These are phyloP conservation scores for Amphimallon solstitiale DNA, from an alignment of 2,888 invertebrate genomes.

Conservation along the genomic window DNA sequence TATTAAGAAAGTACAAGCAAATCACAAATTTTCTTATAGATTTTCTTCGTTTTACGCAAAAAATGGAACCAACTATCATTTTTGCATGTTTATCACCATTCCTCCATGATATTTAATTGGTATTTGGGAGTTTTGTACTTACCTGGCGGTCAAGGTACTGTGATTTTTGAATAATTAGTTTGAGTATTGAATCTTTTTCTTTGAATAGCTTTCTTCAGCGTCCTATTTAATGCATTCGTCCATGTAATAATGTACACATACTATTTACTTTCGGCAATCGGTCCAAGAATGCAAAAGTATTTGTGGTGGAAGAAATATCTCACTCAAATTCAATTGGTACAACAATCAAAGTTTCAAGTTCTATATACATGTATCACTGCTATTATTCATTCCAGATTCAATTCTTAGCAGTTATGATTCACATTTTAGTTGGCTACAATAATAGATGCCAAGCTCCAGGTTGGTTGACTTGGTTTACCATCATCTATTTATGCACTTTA, in stretches of 20 bases:
- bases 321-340: conserved; percentile 87
- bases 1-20: neutral
- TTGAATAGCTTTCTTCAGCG: conserved; percentile 82
- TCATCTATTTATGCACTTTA: conserved; percentile 45
- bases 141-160: conserved; percentile 75
- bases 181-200: conserved; percentile 58
- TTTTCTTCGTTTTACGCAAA: conserved; percentile 90
- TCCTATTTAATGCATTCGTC: conserved; percentile 86
- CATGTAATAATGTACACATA: conserved; percentile 93
- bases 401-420: conserved; percentile 45
- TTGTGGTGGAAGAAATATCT: conserved; percentile 94
- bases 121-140: conserved; percentile 68
- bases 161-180: conserved; percentile 5
- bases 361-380: neutral
- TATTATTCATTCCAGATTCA: conserved; percentile 43
- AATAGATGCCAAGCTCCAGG: conserved; percentile 45
- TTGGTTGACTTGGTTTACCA: conserved; percentile 47
- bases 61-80: conserved; percentile 90
- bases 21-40: conserved; percentile 55
- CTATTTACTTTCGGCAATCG: conserved; percentile 85
- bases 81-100: conserved; percentile 92
- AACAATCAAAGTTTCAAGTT: conserved; percentile 31
- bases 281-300: conserved; percentile 82
- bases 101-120: conserved; percentile 91
- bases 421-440: conserved; percentile 42